These are phyloP conservation scores for Mechanitis mazaeus DNA, from an alignment of 2,888 invertebrate species.

Conservation along the genomic window DNA sequence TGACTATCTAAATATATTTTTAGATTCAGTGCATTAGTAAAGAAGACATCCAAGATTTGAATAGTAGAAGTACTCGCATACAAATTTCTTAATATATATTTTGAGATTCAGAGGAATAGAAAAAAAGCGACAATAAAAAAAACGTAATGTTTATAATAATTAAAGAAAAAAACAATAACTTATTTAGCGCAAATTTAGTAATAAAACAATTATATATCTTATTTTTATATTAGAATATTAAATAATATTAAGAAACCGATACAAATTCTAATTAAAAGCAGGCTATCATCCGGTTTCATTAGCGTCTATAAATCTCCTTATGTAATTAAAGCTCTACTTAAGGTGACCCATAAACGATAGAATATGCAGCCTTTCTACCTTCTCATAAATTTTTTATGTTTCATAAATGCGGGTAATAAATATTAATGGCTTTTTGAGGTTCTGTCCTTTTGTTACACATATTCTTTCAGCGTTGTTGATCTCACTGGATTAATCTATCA, in stretches of 20 bases:
- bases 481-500: conserved; percentile 39
- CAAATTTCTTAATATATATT: too few species aligned
- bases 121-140: too few species aligned
- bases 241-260: conserved; percentile 1
- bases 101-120: too few species aligned
- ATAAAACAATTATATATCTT: background rate
- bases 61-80: too few species aligned
- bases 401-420: conserved; percentile 71
- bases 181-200: too few species aligned
- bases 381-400: conserved; percentile 71
- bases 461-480: conserved; percentile 43
- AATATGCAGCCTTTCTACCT: conserved; percentile 62
- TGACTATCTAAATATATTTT: too few species aligned
- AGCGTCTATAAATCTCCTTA: conserved; percentile 47
- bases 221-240: background rate
- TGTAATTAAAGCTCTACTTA: conserved; percentile 62
- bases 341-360: conserved; percentile 65
- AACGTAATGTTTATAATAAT: too few species aligned
- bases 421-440: conserved; percentile 66
- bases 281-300: conserved; percentile 40
- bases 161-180: too few species aligned
- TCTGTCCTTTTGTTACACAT: conserved; percentile 49
- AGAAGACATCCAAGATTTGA: too few species aligned
- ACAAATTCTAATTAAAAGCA: conserved; percentile 18
- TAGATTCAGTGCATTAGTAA: too few species aligned